These are phyloP conservation scores for Nesogale talazaci DNA, from an alignment of 2,113 vertebrate species.

Conservation along the genomic window DNA sequence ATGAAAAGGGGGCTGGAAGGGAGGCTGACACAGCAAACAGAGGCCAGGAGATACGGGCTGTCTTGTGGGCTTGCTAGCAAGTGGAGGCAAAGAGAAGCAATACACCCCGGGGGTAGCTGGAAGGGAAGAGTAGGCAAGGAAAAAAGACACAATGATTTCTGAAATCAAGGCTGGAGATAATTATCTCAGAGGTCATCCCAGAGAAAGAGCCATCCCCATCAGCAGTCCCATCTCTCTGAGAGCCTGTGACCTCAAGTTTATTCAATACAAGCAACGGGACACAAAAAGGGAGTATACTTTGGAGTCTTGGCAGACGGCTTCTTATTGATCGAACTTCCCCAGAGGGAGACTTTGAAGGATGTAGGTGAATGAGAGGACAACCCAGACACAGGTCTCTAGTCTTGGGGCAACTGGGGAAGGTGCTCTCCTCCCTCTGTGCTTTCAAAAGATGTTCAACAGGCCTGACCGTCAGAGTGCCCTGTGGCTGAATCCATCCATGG, in stretches of 20 bases:
- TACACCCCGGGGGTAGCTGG: not conserved
- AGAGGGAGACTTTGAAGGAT: not conserved
- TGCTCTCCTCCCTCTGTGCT: not conserved
- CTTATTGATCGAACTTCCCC: not conserved
- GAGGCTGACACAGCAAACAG: not conserved
- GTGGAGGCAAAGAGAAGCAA: not conserved
- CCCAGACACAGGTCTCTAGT: not conserved
- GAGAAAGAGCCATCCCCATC: not conserved
- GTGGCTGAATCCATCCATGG: not conserved
- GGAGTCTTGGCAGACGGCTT: not conserved
- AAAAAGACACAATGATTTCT: not conserved
- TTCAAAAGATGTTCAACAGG: not conserved
- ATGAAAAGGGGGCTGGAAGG: not conserved
- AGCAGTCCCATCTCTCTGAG: not conserved
- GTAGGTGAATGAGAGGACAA: not conserved
- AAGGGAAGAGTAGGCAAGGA: not conserved
- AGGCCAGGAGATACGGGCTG: not conserved
- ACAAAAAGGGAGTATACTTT: not conserved
- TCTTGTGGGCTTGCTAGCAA: not conserved
- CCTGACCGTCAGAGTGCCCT: not conserved
- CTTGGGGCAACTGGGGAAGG: not conserved
- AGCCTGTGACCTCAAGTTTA: not conserved
- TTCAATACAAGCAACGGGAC: not conserved
- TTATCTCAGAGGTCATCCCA: not conserved
- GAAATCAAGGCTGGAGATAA: not conserved